Percentiles rank a stretch among this genome's conserved stretches.
Conservation (phyloP, 37 sponge, comb jelly and placozoan genomes). For the Petrosia ficiformis region DNA sequence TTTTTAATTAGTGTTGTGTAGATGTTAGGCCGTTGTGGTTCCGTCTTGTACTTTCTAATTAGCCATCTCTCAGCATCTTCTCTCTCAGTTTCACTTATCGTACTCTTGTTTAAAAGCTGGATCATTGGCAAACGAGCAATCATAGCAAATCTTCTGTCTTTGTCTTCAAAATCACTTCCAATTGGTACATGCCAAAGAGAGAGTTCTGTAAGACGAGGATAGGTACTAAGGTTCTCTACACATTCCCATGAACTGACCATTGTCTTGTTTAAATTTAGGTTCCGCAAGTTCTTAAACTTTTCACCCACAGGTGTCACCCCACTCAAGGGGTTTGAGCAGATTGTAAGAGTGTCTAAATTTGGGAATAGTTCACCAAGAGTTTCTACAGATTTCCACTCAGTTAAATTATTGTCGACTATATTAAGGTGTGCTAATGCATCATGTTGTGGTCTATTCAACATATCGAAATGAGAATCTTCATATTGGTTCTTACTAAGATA, state of each 20-base stretch:
- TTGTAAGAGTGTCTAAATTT: conserved; percentile 18
- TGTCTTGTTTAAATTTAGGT: conserved; percentile 36
- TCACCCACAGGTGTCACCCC: not conserved
- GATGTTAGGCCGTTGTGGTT: conserved; percentile 7
- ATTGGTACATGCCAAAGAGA: conserved; percentile 32
- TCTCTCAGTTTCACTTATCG: conserved; percentile 35
- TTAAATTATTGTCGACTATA: conserved; percentile 33
- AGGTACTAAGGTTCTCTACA: conserved; percentile 24
- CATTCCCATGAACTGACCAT: conserved; percentile 24
- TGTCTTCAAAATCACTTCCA: conserved; percentile 22
- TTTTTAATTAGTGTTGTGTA: conserved; percentile 18
- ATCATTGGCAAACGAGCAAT: conserved; percentile 48
- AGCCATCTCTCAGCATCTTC: conserved; percentile 64
- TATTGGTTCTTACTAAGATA: conserved; percentile 46
- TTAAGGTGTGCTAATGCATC: not conserved
- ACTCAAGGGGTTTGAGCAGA: conserved; percentile 22
- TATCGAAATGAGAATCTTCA: conserved; percentile 12
- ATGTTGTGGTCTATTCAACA: conserved; percentile 10
- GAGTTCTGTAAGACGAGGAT: conserved; percentile 23
- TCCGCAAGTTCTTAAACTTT: conserved; percentile 11
- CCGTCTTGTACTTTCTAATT: conserved; percentile 13
- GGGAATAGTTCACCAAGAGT: conserved; percentile 51
- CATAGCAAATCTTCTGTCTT: conserved; percentile 34
- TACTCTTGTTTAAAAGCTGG: conserved; percentile 45
- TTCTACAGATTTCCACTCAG: conserved; percentile 27